These are phyloP conservation scores for Empis livida DNA, from an alignment of 2,888 invertebrate genomes.

Conservation along the genomic window DNA sequence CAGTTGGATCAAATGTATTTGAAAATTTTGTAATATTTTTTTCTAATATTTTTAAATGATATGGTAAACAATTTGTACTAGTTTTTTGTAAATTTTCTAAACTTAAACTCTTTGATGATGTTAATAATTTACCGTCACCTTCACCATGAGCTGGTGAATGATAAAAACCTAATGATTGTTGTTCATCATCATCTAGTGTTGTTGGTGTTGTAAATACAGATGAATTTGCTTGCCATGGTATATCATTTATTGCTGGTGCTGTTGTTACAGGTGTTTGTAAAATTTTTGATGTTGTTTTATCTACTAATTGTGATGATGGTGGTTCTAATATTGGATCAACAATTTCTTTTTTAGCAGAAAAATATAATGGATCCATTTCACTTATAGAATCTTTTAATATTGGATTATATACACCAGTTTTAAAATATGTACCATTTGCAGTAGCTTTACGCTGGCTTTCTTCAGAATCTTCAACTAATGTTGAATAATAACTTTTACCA, in stretches of 20 bases:
- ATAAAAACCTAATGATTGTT: constrained; percentile 1
- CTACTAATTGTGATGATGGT: not conserved
- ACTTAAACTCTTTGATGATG: too few relatives aligned
- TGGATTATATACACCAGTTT: constrained; percentile 33
- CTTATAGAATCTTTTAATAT: constrained; percentile 21
- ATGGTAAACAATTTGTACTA: constrained; percentile 9
- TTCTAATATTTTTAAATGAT: constrained; percentile 20
- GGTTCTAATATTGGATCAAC: constrained; percentile 4
- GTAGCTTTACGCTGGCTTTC: constrained; percentile 25
- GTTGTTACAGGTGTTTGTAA: too few relatives aligned
- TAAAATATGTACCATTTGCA: constrained; percentile 31
- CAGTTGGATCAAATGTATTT: constrained; percentile 17
- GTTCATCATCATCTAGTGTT: not conserved
- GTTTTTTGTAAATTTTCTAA: constrained; percentile 5
- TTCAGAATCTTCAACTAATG: constrained; percentile 32
- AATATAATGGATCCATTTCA: not conserved
- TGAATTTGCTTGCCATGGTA: too few relatives aligned
- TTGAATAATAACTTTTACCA: constrained; percentile 24
- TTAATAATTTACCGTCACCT: constrained; percentile 13
- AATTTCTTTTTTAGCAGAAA: constrained; percentile 3
- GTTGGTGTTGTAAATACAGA: too few relatives aligned
- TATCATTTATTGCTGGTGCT: too few relatives aligned
- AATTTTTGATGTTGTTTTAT: too few relatives aligned
- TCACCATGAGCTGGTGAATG: constrained; percentile 6
- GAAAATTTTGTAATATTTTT: constrained; percentile 19